Conservation (phyloP, 2,113 vertebrate species). For the Mola mola region DNA sequence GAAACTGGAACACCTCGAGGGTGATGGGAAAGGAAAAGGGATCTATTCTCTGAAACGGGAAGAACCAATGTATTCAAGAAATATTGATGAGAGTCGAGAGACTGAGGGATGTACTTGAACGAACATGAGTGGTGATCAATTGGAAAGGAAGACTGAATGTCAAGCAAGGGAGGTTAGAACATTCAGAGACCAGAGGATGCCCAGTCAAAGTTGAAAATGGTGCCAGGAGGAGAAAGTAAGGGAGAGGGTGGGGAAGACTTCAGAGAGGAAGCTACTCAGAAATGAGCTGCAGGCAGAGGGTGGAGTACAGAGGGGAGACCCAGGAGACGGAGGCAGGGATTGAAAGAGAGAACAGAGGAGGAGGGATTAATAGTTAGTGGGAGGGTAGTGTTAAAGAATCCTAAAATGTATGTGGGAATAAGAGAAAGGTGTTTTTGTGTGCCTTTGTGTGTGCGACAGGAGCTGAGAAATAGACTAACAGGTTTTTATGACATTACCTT, state of each 20-base stretch:
- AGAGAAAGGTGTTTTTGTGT: constrained; percentile 13
- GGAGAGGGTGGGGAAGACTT: constrained; percentile 42
- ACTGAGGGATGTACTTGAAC: background rate
- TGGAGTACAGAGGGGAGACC: constrained; percentile 42
- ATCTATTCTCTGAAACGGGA: no score
- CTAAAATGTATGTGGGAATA: constrained; percentile 44
- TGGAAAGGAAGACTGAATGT: constrained; percentile 2
- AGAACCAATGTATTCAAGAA: no score
- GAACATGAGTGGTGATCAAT: background rate
- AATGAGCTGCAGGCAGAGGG: constrained; percentile 50
- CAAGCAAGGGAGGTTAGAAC: constrained; percentile 8
- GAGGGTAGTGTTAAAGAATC: constrained; percentile 40
- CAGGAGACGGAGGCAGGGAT: constrained; percentile 27
- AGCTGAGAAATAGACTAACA: constrained; percentile 31
- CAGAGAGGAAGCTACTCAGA: constrained; percentile 50
- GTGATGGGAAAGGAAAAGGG: background rate
- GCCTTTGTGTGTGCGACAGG: constrained; percentile 3
- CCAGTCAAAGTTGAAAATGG: constrained; percentile 24
- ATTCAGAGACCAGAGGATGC: background rate
- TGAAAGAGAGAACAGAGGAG: constrained; percentile 40
- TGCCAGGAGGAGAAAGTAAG: constrained; percentile 45
- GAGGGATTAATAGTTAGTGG: constrained; percentile 65
- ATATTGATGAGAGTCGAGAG: no score
- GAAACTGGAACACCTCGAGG: constrained; percentile 45
- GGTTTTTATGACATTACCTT: constrained; percentile 43